phyloP scores from a whole-genome alignment of 1,140 invertebrate species.

The Eumeta japonica region DNA sequence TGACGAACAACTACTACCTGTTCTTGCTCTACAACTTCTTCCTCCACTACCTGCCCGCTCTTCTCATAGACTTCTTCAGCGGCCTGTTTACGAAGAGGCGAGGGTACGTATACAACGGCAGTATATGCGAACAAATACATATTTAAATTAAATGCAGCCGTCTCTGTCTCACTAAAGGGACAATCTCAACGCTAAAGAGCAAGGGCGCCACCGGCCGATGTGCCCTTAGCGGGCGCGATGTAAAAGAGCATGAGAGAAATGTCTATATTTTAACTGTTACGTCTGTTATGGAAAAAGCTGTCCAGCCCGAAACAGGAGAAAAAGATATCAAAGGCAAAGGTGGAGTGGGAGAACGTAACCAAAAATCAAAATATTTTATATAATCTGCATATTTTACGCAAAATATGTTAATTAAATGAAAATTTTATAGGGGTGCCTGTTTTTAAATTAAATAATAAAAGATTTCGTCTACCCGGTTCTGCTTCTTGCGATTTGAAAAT shows the following conservation, averaged over 20 bases:
- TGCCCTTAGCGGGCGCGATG: neutral
- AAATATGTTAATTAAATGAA: neutral
- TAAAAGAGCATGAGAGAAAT: neutral
- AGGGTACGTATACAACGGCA: constrained; percentile 52
- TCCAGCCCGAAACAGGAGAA: no score
- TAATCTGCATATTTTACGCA: neutral
- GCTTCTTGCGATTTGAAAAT: neutral
- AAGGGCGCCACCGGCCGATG: neutral
- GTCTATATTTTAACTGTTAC: neutral
- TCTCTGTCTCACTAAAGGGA: no score
- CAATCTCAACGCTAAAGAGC: neutral
- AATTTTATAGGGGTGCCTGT: neutral
- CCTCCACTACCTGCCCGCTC: constrained; percentile 67
- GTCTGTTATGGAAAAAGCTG: no score
- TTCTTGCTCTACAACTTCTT: constrained; percentile 60
- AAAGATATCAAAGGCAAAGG: no score
- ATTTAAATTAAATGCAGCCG: neutral
- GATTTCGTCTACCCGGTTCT: neutral
- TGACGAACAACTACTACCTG: constrained; percentile 57
- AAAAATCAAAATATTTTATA: neutral
- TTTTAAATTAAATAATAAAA: neutral
- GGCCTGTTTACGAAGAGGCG: constrained; percentile 62
- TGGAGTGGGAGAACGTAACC: neutral
- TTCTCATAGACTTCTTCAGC: constrained; percentile 62
- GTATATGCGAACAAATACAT: neutral